phyloP scores from a whole-genome alignment of 2,888 invertebrate genomes.

The Xestia c-nigrum region DNA sequence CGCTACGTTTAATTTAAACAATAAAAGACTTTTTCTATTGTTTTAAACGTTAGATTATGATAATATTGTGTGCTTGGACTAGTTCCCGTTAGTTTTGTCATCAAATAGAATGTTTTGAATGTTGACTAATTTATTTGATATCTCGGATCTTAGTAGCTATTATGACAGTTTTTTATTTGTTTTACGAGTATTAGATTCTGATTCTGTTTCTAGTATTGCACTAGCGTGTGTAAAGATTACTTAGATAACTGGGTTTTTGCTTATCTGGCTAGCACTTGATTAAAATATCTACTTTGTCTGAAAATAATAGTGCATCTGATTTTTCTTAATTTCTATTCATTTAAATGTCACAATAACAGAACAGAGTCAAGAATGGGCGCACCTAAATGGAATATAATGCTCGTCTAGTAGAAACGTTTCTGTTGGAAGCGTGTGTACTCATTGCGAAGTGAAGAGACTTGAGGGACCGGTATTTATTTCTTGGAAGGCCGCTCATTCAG shows the following conservation, averaged over 20 bases:
- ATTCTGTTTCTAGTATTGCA: constrained; percentile 36
- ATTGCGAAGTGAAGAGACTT: constrained; percentile 16
- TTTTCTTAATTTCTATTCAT: constrained; percentile 5
- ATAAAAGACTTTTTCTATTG: constrained; percentile 63
- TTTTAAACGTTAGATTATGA: constrained; percentile 62
- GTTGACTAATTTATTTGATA: constrained; percentile 49
- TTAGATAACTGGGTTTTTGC: constrained; percentile 35
- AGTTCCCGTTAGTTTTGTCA: constrained; percentile 68
- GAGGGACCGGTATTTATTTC: constrained; percentile 54
- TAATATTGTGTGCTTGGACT: constrained; percentile 60
- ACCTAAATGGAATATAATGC: background rate
- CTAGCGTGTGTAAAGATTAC: constrained; percentile 54
- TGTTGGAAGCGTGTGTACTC: constrained; percentile 17
- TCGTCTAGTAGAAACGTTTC: constrained; percentile 22
- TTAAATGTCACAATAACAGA: background rate
- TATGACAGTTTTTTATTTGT: constrained; percentile 55
- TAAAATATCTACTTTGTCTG: background rate
- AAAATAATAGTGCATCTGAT: constrained; percentile 1
- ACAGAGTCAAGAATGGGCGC: background rate
- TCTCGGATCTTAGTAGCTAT: constrained; percentile 51
- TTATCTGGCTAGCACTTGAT: constrained; percentile 12
- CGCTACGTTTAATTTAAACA: constrained; percentile 59
- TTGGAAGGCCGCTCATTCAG: constrained; percentile 54
- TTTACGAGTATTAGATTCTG: constrained; percentile 20
- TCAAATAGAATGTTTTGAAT: constrained; percentile 52